These are phyloP conservation scores for Nowickia ferox DNA, from an alignment of 2,888 invertebrate species.

Conservation along the genomic window DNA sequence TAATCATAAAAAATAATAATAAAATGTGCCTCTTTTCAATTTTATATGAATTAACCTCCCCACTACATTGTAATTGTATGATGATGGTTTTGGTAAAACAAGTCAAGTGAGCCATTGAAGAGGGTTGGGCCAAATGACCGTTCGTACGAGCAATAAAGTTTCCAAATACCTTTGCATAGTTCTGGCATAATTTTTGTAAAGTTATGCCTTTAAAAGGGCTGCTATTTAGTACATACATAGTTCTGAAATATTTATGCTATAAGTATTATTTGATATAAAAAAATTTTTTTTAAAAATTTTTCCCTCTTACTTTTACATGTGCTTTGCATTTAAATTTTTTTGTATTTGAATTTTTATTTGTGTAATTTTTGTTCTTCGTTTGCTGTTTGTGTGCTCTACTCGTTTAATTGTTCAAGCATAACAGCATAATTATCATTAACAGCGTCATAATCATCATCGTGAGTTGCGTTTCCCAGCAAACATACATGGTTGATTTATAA, in stretches of 20 bases:
- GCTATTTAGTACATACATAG: slow-evolving; percentile 27
- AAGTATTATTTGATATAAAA: slow-evolving; percentile 14
- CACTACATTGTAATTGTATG: background rate
- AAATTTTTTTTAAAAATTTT: slow-evolving; percentile 49
- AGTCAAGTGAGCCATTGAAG: slow-evolving; percentile 40
- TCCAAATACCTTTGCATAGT: slow-evolving; percentile 59
- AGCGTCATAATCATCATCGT: slow-evolving; percentile 29
- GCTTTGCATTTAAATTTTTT: slow-evolving; percentile 57
- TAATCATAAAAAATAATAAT: slow-evolving; percentile 50
- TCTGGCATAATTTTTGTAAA: slow-evolving; percentile 20
- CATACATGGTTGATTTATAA: too few species aligned
- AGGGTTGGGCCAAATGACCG: slow-evolving; percentile 49
- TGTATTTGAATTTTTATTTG: background rate
- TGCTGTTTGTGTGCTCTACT: slow-evolving; percentile 41
- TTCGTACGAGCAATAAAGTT: background rate
- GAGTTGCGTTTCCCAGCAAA: background rate
- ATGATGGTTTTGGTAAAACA: background rate
- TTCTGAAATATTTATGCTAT: slow-evolving; percentile 19
- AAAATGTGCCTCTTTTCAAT: slow-evolving; percentile 37
- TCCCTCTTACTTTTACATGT: slow-evolving; percentile 59
- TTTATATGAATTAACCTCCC: slow-evolving; percentile 27
- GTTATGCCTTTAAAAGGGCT: slow-evolving; percentile 58
- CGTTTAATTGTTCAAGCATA: slow-evolving; percentile 69
- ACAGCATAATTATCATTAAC: slow-evolving; percentile 48
- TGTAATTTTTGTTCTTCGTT: slow-evolving; percentile 25